These are phyloP conservation scores for Myxocyprinus asiaticus DNA, from an alignment of 2,113 vertebrate species.

Conservation along the genomic window DNA sequence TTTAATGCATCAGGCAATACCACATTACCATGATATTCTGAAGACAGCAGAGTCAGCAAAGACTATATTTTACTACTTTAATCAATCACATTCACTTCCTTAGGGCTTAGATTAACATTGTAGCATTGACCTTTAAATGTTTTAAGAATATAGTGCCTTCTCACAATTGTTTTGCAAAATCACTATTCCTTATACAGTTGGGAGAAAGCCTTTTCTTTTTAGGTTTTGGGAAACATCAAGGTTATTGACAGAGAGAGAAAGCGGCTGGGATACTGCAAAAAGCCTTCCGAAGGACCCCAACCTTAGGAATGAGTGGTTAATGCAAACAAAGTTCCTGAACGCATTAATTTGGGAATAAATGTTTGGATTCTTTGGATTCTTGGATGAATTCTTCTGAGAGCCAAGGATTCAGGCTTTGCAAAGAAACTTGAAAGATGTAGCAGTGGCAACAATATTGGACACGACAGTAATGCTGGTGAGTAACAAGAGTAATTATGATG, in stretches of 20 bases:
- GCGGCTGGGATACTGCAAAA: slow-evolving; percentile 4
- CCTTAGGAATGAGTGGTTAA: slow-evolving; percentile 11
- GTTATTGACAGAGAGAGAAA: not conserved
- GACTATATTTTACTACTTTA: not conserved
- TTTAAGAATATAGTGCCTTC: not conserved
- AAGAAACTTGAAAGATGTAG: no score
- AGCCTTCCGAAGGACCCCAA: not conserved
- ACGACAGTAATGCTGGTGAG: no score
- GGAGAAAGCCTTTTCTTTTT: not conserved
- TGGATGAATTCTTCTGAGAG: no score
- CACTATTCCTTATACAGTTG: not conserved
- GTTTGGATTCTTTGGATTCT: no score
- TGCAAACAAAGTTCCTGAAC: slow-evolving; percentile 14
- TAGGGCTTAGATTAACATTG: not conserved
- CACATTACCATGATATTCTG: not conserved
- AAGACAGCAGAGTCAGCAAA: slow-evolving; percentile 15
- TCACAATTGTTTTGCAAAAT: not conserved
- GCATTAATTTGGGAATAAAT: no score
- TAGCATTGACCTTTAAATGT: not conserved
- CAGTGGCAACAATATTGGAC: no score
- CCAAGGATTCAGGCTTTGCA: no score
- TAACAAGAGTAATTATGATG: no score
- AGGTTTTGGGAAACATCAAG: no score
- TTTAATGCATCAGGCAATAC: slow-evolving; percentile 15
- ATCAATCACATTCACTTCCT: not conserved